Percentiles rank a stretch among this genome's conserved stretches.
phyloP scores from a whole-genome alignment of 2,797 vertebrate species.

The Meriones psammophilus region DNA sequence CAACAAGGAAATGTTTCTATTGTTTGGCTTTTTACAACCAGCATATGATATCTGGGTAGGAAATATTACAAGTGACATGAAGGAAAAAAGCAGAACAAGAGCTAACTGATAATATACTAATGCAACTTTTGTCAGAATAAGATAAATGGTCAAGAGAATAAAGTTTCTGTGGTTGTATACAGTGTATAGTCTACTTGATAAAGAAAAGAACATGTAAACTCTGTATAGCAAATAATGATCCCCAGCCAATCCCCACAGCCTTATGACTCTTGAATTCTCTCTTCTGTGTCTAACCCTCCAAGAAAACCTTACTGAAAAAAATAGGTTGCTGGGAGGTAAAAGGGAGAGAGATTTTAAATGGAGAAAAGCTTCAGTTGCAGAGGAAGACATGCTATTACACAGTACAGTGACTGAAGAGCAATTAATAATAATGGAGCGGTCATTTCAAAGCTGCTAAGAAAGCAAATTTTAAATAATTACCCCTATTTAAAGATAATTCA shows the following conservation, averaged over 20 bases:
- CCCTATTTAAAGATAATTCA: not conserved
- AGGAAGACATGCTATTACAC: not conserved
- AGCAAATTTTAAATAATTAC: not conserved
- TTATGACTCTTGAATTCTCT: not conserved
- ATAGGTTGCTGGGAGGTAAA: not conserved
- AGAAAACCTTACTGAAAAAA: slow-evolving; percentile 32
- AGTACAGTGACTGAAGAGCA: not conserved
- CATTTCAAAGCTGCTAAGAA: slow-evolving; percentile 9
- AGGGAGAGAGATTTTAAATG: not conserved
- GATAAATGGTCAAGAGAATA: not conserved
- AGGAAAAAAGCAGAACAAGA: slow-evolving; percentile 36
- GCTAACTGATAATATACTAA: not conserved
- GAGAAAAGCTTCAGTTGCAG: not conserved
- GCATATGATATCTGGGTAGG: slow-evolving; percentile 19
- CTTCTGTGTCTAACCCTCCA: not conserved
- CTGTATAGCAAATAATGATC: slow-evolving; percentile 16
- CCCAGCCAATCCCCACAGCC: not conserved
- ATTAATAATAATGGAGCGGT: not conserved
- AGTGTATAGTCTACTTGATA: not conserved
- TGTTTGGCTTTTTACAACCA: not conserved
- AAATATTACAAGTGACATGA: slow-evolving; percentile 29
- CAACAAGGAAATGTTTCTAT: not conserved
- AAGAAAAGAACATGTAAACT: not conserved
- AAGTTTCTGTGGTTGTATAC: not conserved
- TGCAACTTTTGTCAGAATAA: not conserved